These are phyloP conservation scores for Drosophila chauvacae DNA, from an alignment of 1,140 invertebrate genomes.

Conservation along the genomic window DNA sequence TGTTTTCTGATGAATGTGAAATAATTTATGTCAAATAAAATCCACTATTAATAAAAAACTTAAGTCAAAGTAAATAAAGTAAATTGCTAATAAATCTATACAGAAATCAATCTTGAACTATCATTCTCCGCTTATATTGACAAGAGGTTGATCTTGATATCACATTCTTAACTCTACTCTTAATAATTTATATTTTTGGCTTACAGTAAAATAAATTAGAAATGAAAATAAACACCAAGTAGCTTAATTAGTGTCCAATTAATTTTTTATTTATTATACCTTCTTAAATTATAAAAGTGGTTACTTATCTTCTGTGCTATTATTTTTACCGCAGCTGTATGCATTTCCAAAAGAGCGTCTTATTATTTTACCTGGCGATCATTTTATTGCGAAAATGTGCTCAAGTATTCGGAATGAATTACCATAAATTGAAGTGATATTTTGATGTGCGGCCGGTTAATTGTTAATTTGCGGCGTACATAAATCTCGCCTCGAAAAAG, in stretches of 20 bases:
- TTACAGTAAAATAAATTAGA: neutral
- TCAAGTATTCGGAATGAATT: conserved; percentile 36
- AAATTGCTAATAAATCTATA: neutral
- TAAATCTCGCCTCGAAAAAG: conserved; percentile 16
- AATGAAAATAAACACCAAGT: neutral
- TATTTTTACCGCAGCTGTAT: conserved; percentile 8
- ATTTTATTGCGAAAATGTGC: conserved; percentile 42
- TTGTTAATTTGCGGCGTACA: conserved; percentile 37
- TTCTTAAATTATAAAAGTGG: no score
- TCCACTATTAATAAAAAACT: neutral
- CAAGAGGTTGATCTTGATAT: neutral
- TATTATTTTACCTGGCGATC: conserved; percentile 38
- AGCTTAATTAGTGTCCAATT: no score
- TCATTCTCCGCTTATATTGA: neutral
- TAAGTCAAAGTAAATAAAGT: neutral
- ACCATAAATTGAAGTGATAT: conserved; percentile 32
- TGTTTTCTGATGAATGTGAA: neutral
- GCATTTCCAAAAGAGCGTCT: conserved; percentile 14
- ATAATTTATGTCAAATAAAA: neutral
- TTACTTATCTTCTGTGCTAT: neutral
- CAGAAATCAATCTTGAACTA: no score
- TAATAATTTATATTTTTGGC: neutral
- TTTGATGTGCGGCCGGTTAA: conserved; percentile 37
- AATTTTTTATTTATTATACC: no score
- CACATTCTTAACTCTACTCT: accelerated